These are phyloP conservation scores for Dermolepida albohirtum DNA, from an alignment of 2,888 invertebrate genomes.

Conservation along the genomic window DNA sequence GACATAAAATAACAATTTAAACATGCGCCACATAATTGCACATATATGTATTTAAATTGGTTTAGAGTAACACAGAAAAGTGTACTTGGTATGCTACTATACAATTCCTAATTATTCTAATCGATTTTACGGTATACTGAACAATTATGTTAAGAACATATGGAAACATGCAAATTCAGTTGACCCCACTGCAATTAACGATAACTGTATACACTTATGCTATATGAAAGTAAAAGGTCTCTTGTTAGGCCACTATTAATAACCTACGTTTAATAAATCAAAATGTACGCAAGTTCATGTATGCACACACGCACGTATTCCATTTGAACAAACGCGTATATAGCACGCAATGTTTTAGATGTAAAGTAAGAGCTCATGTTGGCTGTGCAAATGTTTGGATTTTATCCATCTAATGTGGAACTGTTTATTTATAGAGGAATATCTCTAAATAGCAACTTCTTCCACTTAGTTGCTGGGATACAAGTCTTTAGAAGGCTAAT, in stretches of 20 bases:
- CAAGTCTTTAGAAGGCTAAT: no score
- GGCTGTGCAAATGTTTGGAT: constrained; percentile 6
- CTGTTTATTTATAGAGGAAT: constrained; percentile 12
- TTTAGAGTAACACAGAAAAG: no score
- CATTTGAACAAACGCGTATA: not conserved
- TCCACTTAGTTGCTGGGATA: not conserved
- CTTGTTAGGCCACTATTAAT: constrained; percentile 13
- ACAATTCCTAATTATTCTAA: no score
- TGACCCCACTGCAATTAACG: not conserved
- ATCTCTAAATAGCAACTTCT: not conserved
- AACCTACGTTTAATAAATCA: constrained; percentile 17
- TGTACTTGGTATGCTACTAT: no score
- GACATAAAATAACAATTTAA: no score
- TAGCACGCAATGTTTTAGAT: not conserved
- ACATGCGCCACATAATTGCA: no score
- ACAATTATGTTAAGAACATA: no score
- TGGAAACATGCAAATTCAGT: no score
- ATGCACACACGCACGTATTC: constrained; percentile 1
- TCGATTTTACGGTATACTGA: no score
- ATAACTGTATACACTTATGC: not conserved
- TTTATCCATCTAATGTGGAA: constrained; percentile 14
- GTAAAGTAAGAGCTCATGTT: not conserved
- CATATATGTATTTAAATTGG: no score
- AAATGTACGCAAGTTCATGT: not conserved
- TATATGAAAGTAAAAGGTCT: not conserved